Percentiles rank a stretch among this genome's conserved stretches.
phyloP scores from a whole-genome alignment of 92 coral and sea anemone species.

The Actinostola sp. region DNA sequence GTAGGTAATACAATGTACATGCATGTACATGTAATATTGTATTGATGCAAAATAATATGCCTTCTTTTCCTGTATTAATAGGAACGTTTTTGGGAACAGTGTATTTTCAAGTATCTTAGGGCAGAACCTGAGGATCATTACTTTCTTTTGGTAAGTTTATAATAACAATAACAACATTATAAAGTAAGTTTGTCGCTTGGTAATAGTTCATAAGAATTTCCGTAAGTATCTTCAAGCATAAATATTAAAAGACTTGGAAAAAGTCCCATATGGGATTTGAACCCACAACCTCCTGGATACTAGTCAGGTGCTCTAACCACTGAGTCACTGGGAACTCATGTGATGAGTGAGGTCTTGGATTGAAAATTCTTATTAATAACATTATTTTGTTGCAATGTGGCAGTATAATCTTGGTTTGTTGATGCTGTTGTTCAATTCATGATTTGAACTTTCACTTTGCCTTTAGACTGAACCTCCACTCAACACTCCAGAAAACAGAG shows the following conservation, averaged over 20 bases:
- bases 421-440: background rate
- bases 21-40: background rate
- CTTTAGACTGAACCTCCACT: slow-evolving; percentile 97
- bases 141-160: slow-evolving; percentile 77
- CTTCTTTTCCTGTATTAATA: slow-evolving; percentile 17
- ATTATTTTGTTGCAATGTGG: too few species aligned
- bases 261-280: too few species aligned
- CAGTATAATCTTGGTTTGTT: background rate
- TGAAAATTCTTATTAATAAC: too few species aligned
- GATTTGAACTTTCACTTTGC: too few species aligned
- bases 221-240: too few species aligned
- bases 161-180: background rate
- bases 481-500: slow-evolving; percentile 99
- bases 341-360: too few species aligned
- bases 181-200: too few species aligned
- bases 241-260: too few species aligned
- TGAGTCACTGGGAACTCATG: too few species aligned
- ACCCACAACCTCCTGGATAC: too few species aligned
- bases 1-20: slow-evolving; percentile 62
- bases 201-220: too few species aligned
- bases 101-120: slow-evolving; percentile 93
- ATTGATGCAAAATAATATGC: background rate
- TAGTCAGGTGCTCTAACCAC: too few species aligned
- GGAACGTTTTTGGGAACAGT: slow-evolving; percentile 99
- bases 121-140: slow-evolving; percentile 99